Evolutionary conservation across 2,797 vertebrate genomes (phyloP).

Genomic region (Rhynchotus rufescens): DNA sequence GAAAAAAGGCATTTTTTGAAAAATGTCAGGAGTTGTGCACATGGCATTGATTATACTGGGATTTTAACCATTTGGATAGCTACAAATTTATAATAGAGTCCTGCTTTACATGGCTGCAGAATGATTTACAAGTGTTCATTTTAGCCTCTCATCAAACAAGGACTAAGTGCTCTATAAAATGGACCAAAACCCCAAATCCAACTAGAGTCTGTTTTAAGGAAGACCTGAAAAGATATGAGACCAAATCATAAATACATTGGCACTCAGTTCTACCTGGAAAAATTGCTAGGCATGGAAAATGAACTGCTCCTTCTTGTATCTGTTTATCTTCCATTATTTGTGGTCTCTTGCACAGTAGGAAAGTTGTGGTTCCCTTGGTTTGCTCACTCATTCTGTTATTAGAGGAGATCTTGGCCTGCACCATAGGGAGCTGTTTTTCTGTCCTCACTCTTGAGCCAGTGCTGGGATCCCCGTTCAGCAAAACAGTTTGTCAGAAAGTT

Average conservation of each 20-base stretch:
- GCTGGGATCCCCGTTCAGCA: conserved; percentile 53
- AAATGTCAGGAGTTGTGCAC: neutral
- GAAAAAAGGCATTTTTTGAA: neutral
- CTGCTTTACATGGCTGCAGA: neutral
- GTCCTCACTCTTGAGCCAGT: conserved; percentile 70
- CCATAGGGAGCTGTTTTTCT: conserved; percentile 77
- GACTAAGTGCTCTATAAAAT: neutral
- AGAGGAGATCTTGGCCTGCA: conserved; percentile 68
- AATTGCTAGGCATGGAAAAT: neutral
- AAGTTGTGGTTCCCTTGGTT: conserved; percentile 65
- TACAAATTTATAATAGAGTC: neutral
- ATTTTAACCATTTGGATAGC: neutral
- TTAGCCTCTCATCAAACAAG: neutral
- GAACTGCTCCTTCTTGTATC: conserved; percentile 28
- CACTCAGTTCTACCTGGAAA: conserved; percentile 7
- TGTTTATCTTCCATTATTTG: conserved; percentile 39
- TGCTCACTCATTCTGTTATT: conserved; percentile 75
- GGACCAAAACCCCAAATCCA: neutral
- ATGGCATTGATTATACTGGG: neutral
- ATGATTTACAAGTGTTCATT: neutral
- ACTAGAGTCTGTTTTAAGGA: neutral
- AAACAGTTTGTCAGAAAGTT: conserved; percentile 41
- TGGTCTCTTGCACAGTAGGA: conserved; percentile 67
- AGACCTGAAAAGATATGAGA: neutral
- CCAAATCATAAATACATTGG: neutral